Evolutionary conservation across 2,888 invertebrate genomes (phyloP), one percentile per base, ranked within the genome.

Genomic region (Lasioglossum lativentre): DNA sequence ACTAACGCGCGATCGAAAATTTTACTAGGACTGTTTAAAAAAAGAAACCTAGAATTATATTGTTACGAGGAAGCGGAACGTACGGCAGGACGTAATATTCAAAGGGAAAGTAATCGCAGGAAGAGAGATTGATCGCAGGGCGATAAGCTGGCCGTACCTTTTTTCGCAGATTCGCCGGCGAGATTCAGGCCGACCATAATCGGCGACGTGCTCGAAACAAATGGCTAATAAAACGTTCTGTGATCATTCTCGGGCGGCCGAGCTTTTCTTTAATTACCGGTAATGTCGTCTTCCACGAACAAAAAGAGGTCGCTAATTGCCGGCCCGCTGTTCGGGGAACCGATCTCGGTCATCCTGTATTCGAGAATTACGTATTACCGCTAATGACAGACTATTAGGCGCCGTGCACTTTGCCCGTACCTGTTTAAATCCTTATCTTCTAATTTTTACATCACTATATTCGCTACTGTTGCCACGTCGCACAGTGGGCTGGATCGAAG

Each of bases 211-310:
- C 27, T 47, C 40, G 30, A 23, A 52, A 59, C 75, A 42, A 75
- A 72, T 63, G 71, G 34, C 42, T 81, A 81, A 83, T 80, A 75
- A 72, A 83, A 83, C 63, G 81, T 83, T 75, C 14, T 71, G 42
- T 12, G 63, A 52, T 34, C 66, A 73, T 73, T 78, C 78, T n/a
- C 42, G 52, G 8, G 27, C 16, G 59, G 27, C 5, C 52, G 71
- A 72, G 63, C 63, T 81, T 75, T 83, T 80, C 81, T 72, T 75
- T 81, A 81, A 83, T 83, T 83, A 80, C 71, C 47, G 45, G 45
- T 27, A 75, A 75, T 66, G 47, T 38, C 56, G 79, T 73, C 23
- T 38, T 19, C 80, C 8, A 4, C 30, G 34, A 2, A 4, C 6
- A 23, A 23, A 42, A 38, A 34, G 6, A 40, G 75, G 40, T 72